Conservation (phyloP, 2,797 vertebrate genomes). For the Taeniopygia guttata region DNA sequence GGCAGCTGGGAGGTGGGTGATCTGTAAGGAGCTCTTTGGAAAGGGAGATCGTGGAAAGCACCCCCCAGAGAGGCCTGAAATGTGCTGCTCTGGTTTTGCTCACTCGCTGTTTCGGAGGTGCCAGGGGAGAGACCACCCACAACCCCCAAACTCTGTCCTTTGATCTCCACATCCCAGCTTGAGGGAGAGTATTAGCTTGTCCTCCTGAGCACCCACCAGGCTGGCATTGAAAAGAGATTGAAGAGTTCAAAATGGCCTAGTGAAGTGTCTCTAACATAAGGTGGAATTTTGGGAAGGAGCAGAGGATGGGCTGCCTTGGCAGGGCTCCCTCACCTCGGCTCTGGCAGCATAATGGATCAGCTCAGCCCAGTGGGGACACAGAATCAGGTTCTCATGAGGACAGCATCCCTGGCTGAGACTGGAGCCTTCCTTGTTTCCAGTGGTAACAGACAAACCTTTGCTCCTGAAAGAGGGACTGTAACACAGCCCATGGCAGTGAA, state of each 20-base stretch:
- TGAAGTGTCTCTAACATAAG: not conserved
- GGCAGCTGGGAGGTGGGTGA: not conserved
- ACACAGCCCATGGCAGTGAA: not conserved
- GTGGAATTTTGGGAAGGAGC: not conserved
- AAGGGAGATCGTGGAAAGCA: not conserved
- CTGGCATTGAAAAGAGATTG: not conserved
- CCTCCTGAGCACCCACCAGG: not conserved
- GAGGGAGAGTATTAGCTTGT: not conserved
- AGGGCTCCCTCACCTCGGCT: accelerated
- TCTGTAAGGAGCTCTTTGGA: not conserved
- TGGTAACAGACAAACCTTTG: slow-evolving; percentile 19
- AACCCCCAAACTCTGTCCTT: not conserved
- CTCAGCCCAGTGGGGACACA: not conserved
- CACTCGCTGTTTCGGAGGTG: accelerated
- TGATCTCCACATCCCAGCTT: not conserved
- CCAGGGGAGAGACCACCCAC: not conserved
- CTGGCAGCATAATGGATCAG: accelerated
- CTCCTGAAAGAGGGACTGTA: slow-evolving; percentile 21
- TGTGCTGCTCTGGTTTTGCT: not conserved
- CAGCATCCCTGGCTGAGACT: not conserved
- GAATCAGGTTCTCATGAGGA: not conserved
- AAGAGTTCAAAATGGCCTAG: not conserved
- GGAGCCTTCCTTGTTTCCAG: not conserved
- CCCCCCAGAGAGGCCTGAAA: not conserved
- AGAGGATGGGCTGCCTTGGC: not conserved